Conservation (phyloP, 1,140 invertebrate genomes). For the Melitaea cinxia region DNA sequence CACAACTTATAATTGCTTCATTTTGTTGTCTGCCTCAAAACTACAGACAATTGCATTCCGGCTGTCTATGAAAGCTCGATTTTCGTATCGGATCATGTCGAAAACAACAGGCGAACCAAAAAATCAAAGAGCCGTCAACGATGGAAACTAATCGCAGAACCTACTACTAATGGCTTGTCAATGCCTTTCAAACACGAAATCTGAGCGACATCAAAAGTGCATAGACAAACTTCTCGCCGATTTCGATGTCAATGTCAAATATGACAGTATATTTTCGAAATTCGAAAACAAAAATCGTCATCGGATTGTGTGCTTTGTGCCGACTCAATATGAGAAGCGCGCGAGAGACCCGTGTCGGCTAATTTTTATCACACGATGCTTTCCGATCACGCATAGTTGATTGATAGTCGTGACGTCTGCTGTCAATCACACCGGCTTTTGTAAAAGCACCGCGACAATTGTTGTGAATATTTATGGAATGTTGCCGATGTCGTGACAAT, state of each 20-base stretch:
- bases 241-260: constrained; percentile 55
- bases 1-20: constrained; percentile 79
- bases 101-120: constrained; percentile 49
- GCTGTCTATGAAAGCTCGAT: constrained; percentile 55
- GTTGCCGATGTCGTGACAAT: constrained; percentile 61
- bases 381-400: constrained; percentile 64
- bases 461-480: constrained; percentile 77
- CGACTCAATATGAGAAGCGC: constrained; percentile 18
- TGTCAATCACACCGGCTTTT: constrained; percentile 67
- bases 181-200: constrained; percentile 63
- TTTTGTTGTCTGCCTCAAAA: constrained; percentile 64
- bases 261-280: constrained; percentile 50
- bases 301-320: constrained; percentile 35
- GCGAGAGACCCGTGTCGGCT: constrained; percentile 35
- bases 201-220: constrained; percentile 53
- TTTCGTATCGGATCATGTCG: constrained; percentile 51
- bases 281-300: constrained; percentile 40
- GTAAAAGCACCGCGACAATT: constrained; percentile 65
- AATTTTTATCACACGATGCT: constrained; percentile 61
- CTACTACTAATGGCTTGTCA: constrained; percentile 61
- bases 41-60: constrained; percentile 62
- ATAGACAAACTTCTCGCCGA: constrained; percentile 63
- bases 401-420: constrained; percentile 66
- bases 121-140: constrained; percentile 51
- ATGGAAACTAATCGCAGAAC: constrained; percentile 60